These are phyloP conservation scores for Anneissia japonica DNA, from an alignment of 35 echinoderm and acorn worm species.

Conservation along the genomic window DNA sequence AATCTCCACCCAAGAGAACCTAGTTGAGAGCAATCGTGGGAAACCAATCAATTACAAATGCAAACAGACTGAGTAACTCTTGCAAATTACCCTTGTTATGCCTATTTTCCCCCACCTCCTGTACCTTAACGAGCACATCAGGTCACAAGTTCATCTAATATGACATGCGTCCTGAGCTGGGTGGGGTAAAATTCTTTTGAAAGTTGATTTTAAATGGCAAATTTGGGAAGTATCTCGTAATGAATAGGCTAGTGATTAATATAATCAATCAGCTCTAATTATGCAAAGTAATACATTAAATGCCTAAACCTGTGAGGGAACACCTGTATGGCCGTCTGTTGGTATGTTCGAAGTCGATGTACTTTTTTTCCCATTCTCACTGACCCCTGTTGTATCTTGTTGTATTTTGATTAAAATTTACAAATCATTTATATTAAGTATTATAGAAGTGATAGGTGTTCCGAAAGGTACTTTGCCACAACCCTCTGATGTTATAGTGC, in stretches of 20 bases:
- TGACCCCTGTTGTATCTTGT: no score
- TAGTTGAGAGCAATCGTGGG: no score
- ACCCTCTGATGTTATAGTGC: no score
- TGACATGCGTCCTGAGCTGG: background rate
- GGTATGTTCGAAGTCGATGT: background rate
- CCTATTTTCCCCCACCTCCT: no score
- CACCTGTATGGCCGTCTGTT: background rate
- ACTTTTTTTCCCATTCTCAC: background rate
- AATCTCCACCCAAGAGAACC: no score
- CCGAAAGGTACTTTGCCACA: no score
- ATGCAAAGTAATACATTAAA: background rate
- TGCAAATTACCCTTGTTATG: no score
- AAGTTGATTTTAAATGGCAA: background rate
- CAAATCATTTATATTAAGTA: no score
- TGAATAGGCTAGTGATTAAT: background rate
- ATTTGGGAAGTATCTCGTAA: background rate
- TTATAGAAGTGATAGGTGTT: no score
- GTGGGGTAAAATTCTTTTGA: background rate
- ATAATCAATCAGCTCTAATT: background rate
- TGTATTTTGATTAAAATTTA: no score
- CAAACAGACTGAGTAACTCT: no score
- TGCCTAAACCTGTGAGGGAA: background rate
- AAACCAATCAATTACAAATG: no score
- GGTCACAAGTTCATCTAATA: background rate
- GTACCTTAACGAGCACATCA: background rate